These are phyloP conservation scores for Beris morrisii DNA, from an alignment of 2,888 invertebrate species.

Conservation along the genomic window DNA sequence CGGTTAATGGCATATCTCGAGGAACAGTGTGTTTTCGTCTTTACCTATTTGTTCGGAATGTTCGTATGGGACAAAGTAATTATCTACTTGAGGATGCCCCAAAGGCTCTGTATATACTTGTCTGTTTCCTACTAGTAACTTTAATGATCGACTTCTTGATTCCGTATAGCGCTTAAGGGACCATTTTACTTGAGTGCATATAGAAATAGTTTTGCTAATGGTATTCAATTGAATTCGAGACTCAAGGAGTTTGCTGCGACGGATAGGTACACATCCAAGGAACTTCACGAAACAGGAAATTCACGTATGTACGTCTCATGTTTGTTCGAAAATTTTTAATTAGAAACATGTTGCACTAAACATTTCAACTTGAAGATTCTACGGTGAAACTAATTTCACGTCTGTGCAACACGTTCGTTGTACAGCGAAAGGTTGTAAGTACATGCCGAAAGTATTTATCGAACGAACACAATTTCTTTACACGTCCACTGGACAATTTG, in stretches of 20 bases:
- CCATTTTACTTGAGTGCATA: slow-evolving; percentile 20
- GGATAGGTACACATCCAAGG: not conserved
- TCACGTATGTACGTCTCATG: no score
- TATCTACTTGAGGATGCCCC: slow-evolving; percentile 30
- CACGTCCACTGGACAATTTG: no score
- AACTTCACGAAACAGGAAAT: no score
- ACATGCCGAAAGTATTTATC: no score
- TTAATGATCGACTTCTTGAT: slow-evolving; percentile 32
- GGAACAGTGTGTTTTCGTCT: slow-evolving; percentile 21
- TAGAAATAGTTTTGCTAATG: slow-evolving; percentile 23
- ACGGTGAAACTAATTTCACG: no score
- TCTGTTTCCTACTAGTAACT: slow-evolving; percentile 7
- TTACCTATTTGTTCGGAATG: not conserved
- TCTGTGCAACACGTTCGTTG: no score
- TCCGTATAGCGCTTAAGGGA: slow-evolving; percentile 16
- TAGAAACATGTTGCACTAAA: no score
- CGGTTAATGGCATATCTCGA: slow-evolving; percentile 17
- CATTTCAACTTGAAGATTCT: no score
- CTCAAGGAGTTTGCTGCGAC: not conserved
- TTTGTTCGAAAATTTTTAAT: no score
- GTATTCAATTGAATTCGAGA: slow-evolving; percentile 24
- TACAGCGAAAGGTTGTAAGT: no score
- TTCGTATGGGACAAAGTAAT: slow-evolving; percentile 32
- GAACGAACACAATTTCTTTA: no score
- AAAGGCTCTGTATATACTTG: not conserved